These are phyloP conservation scores for Zaprionus davidi DNA, from an alignment of 1,140 invertebrate genomes.

Conservation along the genomic window DNA sequence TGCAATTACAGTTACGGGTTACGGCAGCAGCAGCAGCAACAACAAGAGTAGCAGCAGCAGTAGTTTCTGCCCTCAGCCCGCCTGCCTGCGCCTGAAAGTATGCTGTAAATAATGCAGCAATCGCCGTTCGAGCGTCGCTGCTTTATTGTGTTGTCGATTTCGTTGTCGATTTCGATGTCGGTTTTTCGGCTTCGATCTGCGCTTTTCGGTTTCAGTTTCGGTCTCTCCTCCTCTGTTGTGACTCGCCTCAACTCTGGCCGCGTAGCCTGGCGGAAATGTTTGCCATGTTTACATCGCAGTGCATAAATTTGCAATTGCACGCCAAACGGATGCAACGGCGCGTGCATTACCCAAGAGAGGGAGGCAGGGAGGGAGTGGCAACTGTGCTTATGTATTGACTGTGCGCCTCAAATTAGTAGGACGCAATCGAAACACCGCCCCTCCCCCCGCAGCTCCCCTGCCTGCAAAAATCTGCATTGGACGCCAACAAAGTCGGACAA, in stretches of 20 bases:
- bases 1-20: background rate
- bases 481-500: conserved; percentile 62
- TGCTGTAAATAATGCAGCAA: conserved; percentile 79
- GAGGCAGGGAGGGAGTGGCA: background rate
- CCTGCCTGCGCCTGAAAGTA: conserved; percentile 52
- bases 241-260: conserved; percentile 5
- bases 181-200: background rate
- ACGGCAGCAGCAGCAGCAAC: background rate
- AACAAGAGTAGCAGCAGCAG: background rate
- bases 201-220: background rate
- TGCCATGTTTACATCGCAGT: conserved; percentile 79
- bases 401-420: conserved; percentile 52
- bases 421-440: background rate
- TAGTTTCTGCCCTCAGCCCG: background rate
- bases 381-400: conserved; percentile 44
- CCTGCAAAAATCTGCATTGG: conserved; percentile 47
- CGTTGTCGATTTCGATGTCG: conserved; percentile 9
- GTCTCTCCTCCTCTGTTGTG: background rate
- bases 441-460: accelerated
- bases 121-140: conserved; percentile 29
- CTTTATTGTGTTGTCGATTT: conserved; percentile 55
- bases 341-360: conserved; percentile 52
- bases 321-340: conserved; percentile 52
- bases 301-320: conserved; percentile 82
- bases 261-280: conserved; percentile 63